A percentile compares a stretch with the other conserved stretches of the same genome.
These are phyloP conservation scores for Nomada flava DNA, from an alignment of 2,888 invertebrate genomes.

Conservation along the genomic window DNA sequence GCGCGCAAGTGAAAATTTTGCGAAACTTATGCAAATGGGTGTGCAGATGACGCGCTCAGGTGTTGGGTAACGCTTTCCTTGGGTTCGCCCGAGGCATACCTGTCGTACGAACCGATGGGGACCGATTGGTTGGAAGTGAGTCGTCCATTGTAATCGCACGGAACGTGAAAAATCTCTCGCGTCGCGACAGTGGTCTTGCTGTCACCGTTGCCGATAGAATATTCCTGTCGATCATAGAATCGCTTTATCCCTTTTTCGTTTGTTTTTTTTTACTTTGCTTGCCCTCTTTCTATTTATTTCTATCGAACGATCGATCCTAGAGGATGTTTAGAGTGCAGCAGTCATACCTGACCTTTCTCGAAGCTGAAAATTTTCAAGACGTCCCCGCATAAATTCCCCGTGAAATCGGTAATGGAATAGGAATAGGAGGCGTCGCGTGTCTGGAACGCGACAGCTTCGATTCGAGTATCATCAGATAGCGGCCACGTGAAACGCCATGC, in stretches of 20 bases:
- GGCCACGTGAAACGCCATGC: neutral
- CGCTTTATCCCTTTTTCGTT: neutral
- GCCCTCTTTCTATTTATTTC: neutral
- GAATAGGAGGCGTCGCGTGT: neutral
- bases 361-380: neutral
- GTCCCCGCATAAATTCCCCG: neutral
- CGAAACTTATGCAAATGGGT: constrained; percentile 34
- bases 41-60: constrained; percentile 10
- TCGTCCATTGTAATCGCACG: constrained; percentile 29
- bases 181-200: neutral
- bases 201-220: neutral
- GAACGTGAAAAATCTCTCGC: constrained; percentile 31
- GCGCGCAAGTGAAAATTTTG: neutral
- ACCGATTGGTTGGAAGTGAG: constrained; percentile 56
- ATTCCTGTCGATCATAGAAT: neutral
- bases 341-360: neutral
- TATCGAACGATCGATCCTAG: neutral
- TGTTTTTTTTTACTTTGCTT: neutral
- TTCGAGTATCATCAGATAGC: constrained; percentile 2
- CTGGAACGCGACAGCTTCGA: constrained; percentile 1
- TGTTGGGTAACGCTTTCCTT: constrained; percentile 39
- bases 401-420: constrained; percentile 11
- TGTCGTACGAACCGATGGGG: constrained; percentile 22
- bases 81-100: constrained; percentile 31
- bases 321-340: neutral